Evolutionary conservation across 1,140 invertebrate species (phyloP).

Genomic region (Conus ventricosus): DNA sequence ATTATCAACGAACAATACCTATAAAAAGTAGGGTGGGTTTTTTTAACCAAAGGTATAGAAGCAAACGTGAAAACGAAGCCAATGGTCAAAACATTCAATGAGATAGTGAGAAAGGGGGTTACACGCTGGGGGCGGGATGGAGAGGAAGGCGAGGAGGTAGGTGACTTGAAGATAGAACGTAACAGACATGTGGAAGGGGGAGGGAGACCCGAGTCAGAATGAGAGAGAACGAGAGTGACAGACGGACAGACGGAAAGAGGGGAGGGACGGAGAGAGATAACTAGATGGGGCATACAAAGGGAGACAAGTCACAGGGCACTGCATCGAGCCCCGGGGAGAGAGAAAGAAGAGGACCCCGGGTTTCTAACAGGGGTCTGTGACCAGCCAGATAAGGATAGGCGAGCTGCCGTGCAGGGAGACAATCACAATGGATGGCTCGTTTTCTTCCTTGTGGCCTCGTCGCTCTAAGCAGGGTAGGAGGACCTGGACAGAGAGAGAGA

Average conservation of each 20-base stretch:
- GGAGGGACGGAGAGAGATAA: background rate
- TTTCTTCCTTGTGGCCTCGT: background rate
- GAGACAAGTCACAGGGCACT: too few relatives aligned
- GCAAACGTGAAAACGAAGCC: too few relatives aligned
- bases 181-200: background rate
- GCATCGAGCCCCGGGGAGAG: background rate
- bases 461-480: too few relatives aligned
- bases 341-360: background rate
- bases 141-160: too few relatives aligned
- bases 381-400: background rate
- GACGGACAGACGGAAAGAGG: background rate
- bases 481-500: too few relatives aligned
- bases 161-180: background rate
- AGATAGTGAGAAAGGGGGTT: too few relatives aligned
- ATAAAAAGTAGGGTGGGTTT: too few relatives aligned
- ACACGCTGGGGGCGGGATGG: too few relatives aligned
- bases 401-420: background rate
- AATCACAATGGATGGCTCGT: background rate
- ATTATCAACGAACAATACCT: too few relatives aligned
- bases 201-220: background rate
- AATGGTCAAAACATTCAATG: too few relatives aligned
- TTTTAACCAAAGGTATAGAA: too few relatives aligned
- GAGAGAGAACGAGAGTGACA: background rate
- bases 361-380: background rate
- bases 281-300: too few relatives aligned